Evolutionary conservation across 2,888 invertebrate species (phyloP).

Genomic region (Zonitis immaculata): DNA sequence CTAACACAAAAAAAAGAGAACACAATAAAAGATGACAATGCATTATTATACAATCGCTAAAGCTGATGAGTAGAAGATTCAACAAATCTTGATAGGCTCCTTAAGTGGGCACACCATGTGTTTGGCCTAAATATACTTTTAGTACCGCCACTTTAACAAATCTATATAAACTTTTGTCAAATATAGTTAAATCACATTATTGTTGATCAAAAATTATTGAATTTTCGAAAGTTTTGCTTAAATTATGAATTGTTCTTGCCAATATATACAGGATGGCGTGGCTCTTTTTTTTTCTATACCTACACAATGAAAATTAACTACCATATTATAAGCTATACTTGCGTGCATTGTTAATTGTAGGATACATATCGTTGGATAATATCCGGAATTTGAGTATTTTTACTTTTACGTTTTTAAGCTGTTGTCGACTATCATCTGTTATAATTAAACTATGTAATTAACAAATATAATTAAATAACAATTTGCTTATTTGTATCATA

Average conservation of each 20-base stretch:
- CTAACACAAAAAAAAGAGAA: too few species aligned
- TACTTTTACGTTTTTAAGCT: neutral
- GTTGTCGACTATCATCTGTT: neutral
- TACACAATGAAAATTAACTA: too few species aligned
- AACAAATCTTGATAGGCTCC: conserved; percentile 41
- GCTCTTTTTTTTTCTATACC: too few species aligned
- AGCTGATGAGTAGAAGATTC: conserved; percentile 36
- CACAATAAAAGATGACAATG: conserved; percentile 42
- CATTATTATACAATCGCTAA: conserved; percentile 39
- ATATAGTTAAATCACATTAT: too few species aligned
- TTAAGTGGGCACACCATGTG: conserved; percentile 39
- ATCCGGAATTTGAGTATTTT: neutral
- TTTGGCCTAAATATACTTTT: conserved; percentile 39
- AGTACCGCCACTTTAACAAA: conserved; percentile 19
- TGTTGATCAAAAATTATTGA: neutral
- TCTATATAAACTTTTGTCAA: neutral
- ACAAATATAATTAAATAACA: too few species aligned
- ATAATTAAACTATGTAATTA: too few species aligned
- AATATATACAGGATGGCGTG: too few species aligned
- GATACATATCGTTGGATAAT: neutral
- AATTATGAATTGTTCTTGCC: too few species aligned
- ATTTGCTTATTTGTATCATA: too few species aligned
- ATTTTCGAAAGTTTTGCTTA: too few species aligned
- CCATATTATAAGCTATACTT: neutral
- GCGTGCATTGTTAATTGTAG: conserved; percentile 1